Base-by-base conservation (phyloP, 1,140 invertebrate species). In the Myzus persicae region DNA sequence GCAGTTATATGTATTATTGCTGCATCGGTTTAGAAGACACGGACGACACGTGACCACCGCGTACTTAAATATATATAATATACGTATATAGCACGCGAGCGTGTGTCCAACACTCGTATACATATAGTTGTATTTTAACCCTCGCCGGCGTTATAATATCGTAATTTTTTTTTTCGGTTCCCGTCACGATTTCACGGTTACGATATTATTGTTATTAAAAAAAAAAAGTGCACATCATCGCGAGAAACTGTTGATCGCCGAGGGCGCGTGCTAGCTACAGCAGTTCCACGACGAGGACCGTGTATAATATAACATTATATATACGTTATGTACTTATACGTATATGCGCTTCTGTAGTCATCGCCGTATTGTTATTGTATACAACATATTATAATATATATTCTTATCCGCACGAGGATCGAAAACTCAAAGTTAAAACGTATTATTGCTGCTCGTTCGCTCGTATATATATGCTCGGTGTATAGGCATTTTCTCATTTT, bases 11-110 rank as follows among this genome's bases (percentile, higher is more conserved):
- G 42, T 31, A 85, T 85, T 90, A 59, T 90, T 26, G 24, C 22
- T 42, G 67, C 42, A 26, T 76, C 31, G 14, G 59, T 76, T 76
- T 76, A 76, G 14, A 76, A 76, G 67, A 76, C 59, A 38, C n/a
- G 67, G 59, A 76, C 59, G 90, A 67, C 90, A 91, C 90, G 90
- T 91, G 90, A 91, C 90, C 90, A 22, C 54, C n/a, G 42, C 67
- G 38, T 90, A 90, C 89, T 90, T 90, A 59, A 51, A 90, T 84
- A 26, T 40, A 82, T 82, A 84, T 40, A 84, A n/a, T 26, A 82
- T 8, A 22, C 22, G 54, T 24, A 24, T 40, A 20, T 87, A 38
- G 26, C 9, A 81, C 31, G 26, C 22, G 4, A 24, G 31, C 20
- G 84, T 84, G 40, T 84, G 38, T 40, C n/a, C 90, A 40, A 91